Evolutionary conservation across 2,797 vertebrate species (phyloP), one percentile per base, ranked within the genome.

Genomic region (Crocidura indochinensis): DNA sequence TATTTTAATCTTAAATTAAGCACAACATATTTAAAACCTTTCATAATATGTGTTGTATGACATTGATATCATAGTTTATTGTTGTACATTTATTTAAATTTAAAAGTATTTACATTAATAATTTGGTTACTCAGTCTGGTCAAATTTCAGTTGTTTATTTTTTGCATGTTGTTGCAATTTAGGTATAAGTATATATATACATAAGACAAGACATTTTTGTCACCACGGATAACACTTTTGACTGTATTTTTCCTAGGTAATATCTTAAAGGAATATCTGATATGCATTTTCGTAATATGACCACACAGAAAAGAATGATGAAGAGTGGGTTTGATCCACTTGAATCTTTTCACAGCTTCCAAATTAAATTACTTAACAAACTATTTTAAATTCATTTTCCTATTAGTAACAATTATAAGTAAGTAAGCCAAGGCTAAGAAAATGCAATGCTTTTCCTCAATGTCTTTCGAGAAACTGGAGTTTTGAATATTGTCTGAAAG

Each of bases 401-500:
- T 83, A 62, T 95, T 31, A n/a, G 31, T 46, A 29, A 26, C 62
- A 49, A 26, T 60, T 60, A 44, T 26, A 84, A 81, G 44, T 4
- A 71, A 79, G 75, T 56, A 71, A 84, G 81, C 56, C 90, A 95
- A 95, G 82, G 5, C 74, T 87, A 27, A 38, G 38, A 49, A 69
- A 76, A 88, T 67, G 65, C 27, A 64, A 71, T 4, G 27, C 20
- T 73, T 96, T 94, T 90, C 72, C 84, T 83, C 77, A 12, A 14
- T 93, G 90, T 82, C 93, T 96, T 92, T 84, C 77, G 82, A 90
- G 94, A 90, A 82, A 84, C 74, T 85, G 73, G 92, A 92, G 88
- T 95, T 97, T 94, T 75, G 95, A 96, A 92, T 95, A 88, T 95
- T 95, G 92, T 91, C 88, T 91, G 60, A 91, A 89, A 95, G 97